These are phyloP conservation scores for Orycteropus afer DNA, from an alignment of 2,113 vertebrate genomes.

Conservation along the genomic window DNA sequence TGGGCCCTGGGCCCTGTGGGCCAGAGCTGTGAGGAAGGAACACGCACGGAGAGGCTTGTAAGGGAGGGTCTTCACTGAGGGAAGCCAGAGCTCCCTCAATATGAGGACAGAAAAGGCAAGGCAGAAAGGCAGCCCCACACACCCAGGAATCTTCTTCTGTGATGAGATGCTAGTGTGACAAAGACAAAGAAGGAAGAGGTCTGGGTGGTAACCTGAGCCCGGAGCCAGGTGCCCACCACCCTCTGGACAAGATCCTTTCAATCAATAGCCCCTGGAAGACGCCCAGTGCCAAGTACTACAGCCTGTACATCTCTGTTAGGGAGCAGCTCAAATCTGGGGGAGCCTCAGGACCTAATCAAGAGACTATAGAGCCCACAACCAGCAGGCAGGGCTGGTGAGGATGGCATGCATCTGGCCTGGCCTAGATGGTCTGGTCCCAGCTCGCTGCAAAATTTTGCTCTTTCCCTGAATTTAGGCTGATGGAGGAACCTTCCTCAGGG, in stretches of 20 bases:
- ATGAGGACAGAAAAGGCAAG: not conserved
- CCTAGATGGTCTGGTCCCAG: not conserved
- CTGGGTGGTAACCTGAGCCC: not conserved
- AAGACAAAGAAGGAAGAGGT: not conserved
- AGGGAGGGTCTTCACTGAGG: not conserved
- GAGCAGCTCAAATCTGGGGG: not conserved
- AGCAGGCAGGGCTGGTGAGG: not conserved
- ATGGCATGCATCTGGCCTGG: not conserved
- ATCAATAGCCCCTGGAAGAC: accelerated
- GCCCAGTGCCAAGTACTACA: not conserved
- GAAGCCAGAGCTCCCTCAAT: not conserved
- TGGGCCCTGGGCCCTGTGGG: not conserved
- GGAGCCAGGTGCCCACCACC: too few species aligned
- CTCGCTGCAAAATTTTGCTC: not conserved
- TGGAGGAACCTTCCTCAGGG: not conserved
- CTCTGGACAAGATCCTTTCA: not conserved
- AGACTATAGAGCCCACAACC: not conserved
- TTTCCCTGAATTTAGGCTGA: not conserved
- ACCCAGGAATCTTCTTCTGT: not conserved
- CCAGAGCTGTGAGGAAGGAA: not conserved
- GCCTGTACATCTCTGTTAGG: not conserved
- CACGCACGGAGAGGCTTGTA: not conserved
- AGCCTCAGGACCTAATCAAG: not conserved
- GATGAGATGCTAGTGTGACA: not conserved
- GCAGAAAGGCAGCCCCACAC: not conserved